Percentiles rank a stretch among this genome's conserved stretches.
Evolutionary conservation across 2,113 vertebrate species (phyloP).

Genomic region (Phoenicopterus ruber): DNA sequence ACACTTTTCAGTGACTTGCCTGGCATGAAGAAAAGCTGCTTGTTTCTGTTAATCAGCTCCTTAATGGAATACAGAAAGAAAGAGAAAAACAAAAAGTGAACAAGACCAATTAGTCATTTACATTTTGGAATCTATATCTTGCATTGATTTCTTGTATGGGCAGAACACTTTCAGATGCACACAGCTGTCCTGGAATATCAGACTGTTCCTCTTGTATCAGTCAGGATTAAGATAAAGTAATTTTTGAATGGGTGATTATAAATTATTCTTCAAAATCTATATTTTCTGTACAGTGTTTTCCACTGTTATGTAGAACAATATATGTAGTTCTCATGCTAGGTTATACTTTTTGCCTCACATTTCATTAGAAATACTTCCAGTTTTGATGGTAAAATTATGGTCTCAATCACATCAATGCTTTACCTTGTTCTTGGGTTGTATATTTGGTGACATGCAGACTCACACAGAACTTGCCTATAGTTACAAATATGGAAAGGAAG

Average conservation of each 20-base stretch:
- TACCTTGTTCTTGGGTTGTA: not conserved
- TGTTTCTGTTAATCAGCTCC: conserved; percentile 30
- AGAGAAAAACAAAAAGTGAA: conserved; percentile 17
- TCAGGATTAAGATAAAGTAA: not conserved
- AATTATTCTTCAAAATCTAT: accelerated
- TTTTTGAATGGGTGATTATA: not conserved
- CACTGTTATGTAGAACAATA: not conserved
- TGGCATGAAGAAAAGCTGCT: conserved; percentile 22
- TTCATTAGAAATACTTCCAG: not conserved
- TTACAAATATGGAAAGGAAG: not conserved
- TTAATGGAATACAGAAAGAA: not conserved
- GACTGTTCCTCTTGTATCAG: not conserved
- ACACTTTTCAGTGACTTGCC: conserved; percentile 34
- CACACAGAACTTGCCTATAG: not conserved
- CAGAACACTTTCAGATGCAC: not conserved
- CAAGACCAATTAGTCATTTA: not conserved
- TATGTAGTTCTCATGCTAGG: not conserved
- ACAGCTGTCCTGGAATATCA: not conserved
- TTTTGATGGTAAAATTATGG: not conserved
- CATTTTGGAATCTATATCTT: not conserved
- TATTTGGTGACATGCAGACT: not conserved
- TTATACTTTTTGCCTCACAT: not conserved
- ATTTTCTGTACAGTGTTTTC: not conserved
- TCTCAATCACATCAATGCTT: not conserved
- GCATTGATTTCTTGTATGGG: not conserved